A percentile compares a stretch with the other conserved stretches of the same genome.
Evolutionary conservation across 2,888 invertebrate species (phyloP).

Genomic region (Thymelicus sylvestris): DNA sequence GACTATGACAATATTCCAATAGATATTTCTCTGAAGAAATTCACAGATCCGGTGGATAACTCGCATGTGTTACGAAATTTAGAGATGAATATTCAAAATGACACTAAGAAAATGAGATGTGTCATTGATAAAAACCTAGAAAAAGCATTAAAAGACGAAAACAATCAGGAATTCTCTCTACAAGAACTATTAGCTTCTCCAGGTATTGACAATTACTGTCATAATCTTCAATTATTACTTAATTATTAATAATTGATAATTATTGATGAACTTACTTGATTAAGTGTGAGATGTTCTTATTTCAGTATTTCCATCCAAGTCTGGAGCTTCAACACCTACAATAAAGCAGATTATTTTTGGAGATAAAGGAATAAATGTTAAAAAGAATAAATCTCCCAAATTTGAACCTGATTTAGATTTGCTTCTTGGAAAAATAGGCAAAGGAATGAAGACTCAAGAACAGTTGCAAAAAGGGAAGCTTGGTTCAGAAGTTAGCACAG

Average conservation of each 20-base stretch:
- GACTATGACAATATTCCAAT: constrained; percentile 31
- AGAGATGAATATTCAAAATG: background rate
- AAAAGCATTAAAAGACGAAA: constrained; percentile 60
- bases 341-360: constrained; percentile 73
- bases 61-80: constrained; percentile 1
- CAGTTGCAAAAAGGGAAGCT: background rate
- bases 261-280: background rate
- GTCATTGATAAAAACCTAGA: constrained; percentile 67
- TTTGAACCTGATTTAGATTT: constrained; percentile 24
- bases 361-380: constrained; percentile 39
- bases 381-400: constrained; percentile 35
- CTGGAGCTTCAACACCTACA: constrained; percentile 64
- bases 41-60: constrained; percentile 12
- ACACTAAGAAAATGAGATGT: constrained; percentile 43
- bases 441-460: background rate
- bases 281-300: constrained; percentile 13
- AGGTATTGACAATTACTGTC: background rate
- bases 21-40: constrained; percentile 15
- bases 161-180: constrained; percentile 55
- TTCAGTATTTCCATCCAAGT: constrained; percentile 47
- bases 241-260: background rate
- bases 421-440: constrained; percentile 17
- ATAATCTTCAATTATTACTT: too few species aligned
- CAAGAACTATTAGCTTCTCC: constrained; percentile 66
- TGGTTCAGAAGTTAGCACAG: background rate